Evolutionary conservation across 2,888 invertebrate species (phyloP), one percentile per base, ranked within the genome.

Genomic region (Caenorhabditis auriculariae): DNA sequence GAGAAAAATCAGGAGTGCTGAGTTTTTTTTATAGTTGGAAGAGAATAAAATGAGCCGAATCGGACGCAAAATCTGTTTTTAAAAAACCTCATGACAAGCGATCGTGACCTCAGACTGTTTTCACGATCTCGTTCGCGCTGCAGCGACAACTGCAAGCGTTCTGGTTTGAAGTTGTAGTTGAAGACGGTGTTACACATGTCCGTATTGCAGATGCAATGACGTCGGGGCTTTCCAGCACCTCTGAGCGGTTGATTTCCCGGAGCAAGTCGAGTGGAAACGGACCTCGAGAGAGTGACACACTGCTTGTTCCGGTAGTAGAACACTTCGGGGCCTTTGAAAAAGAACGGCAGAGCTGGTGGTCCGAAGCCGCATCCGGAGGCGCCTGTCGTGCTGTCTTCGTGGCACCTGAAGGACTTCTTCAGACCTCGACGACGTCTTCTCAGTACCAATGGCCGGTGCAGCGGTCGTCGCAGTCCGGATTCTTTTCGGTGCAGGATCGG

Each of bases 361-460:
- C 80, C 80, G 48, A 67, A 79, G 2, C 80, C 80, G 42, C 79
- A 80, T 2, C 79, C 77, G 6, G 78, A 53, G 4, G 71, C 75
- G 1, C 80, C 78, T 0, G 74, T 72, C 3, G 64, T 61, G 24
- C 66, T 58, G 48, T 78, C 78, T 46, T 81, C 77, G 46, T 79
- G 74, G 51, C 80, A 80, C 77, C 77, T 62, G 19, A 26, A 50
- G 21, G 23, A 23, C 6, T 21, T 44, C 4, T 4, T 21, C 7
- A 21, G 24, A 24, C 7, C 6, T 6, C 17, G 5, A 21, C 4
- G 17, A n/a, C 24, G 5, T 12, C 6, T 39, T 6, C n/a, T 26
- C 21, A 43, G 23, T n/a, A 60, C 74, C 73, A 72, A 28, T 69
- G 68, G 12, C 76, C 76, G 19, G 63, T 57, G 57, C 79, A 79